These are phyloP conservation scores for Darevskia nairensis DNA, from an alignment of 2,797 vertebrate species.

Conservation along the genomic window DNA sequence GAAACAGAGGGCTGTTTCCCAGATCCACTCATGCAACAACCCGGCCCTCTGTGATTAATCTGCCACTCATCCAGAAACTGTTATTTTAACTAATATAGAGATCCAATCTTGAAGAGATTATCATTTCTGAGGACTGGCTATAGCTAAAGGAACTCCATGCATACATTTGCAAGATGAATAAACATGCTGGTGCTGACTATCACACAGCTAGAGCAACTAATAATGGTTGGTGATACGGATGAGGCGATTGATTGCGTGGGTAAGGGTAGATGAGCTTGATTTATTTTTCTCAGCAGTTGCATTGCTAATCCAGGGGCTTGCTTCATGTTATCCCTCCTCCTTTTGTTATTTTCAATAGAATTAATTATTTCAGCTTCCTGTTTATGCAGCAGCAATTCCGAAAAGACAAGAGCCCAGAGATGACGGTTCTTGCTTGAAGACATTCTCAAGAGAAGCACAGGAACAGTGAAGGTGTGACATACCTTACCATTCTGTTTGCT, in stretches of 20 bases:
- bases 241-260: background rate
- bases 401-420: background rate
- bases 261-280: background rate
- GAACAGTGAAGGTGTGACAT: background rate
- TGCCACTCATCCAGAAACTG: conserved; percentile 16
- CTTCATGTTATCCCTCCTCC: background rate
- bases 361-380: background rate
- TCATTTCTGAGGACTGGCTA: background rate
- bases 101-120: conserved; percentile 16
- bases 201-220: conserved; percentile 3
- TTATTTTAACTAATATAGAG: conserved; percentile 31
- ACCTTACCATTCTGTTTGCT: background rate
- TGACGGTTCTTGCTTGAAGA: background rate
- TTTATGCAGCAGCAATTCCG: background rate
- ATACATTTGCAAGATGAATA: conserved; percentile 2
- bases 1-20: background rate
- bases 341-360: background rate
- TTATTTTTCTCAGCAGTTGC: conserved; percentile 2
- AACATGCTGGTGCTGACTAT: conserved; percentile 28
- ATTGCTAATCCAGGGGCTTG: background rate
- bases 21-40: conserved; percentile 5
- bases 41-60: conserved; percentile 2
- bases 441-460: background rate
- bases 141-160: conserved; percentile 8
- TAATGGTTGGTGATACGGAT: background rate